Evolutionary conservation across 1,140 invertebrate species (phyloP).

Genomic region (Heliconius nattereri): DNA sequence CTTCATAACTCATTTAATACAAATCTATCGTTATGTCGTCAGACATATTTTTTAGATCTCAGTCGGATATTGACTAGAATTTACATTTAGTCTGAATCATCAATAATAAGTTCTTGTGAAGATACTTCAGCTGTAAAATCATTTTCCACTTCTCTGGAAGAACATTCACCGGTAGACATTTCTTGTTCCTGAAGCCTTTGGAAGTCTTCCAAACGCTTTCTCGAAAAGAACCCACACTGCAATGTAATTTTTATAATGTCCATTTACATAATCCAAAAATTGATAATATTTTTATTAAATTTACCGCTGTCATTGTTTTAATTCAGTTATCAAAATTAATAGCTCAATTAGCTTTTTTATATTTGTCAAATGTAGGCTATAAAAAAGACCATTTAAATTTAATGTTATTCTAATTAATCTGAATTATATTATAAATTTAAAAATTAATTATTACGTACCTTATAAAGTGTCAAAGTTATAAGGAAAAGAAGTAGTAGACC

Average conservation of each 20-base stretch:
- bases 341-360: too few relatives aligned
- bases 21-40: too few relatives aligned
- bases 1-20: too few relatives aligned
- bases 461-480: too few relatives aligned
- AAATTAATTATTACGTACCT: background rate
- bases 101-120: constrained; percentile 31
- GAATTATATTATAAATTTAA: background rate
- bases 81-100: constrained; percentile 24
- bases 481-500: too few relatives aligned
- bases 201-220: constrained; percentile 46
- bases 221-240: constrained; percentile 55
- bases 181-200: constrained; percentile 48
- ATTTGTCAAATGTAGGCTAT: too few relatives aligned
- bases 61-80: too few relatives aligned
- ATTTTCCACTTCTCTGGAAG: constrained; percentile 12
- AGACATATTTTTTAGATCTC: too few relatives aligned
- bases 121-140: constrained; percentile 23
- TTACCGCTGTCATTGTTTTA: too few relatives aligned
- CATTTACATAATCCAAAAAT: background rate
- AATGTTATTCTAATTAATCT: too few relatives aligned
- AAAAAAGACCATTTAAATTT: too few relatives aligned
- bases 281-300: background rate
- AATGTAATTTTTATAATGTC: constrained; percentile 16
- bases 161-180: constrained; percentile 25
- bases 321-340: too few relatives aligned